Evolutionary conservation across 2,113 vertebrate species (phyloP), one percentile per base, ranked within the genome.

Genomic region (Menidia beryllina): DNA sequence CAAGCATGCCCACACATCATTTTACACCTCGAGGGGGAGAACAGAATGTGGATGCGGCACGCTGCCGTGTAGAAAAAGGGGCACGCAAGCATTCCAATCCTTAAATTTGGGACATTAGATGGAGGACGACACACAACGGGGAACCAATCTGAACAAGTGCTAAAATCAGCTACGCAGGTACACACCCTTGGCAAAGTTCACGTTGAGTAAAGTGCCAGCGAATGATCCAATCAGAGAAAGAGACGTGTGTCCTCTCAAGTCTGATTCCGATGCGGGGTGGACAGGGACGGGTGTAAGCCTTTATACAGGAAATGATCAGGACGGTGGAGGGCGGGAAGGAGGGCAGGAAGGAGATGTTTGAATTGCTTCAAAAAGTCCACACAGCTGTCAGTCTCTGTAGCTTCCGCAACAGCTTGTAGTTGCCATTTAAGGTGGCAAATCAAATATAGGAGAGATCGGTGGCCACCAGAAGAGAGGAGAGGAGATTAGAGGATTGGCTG

Each of bases 161-260:
- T 79, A 73, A 85, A 80, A 69, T 84, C 77, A 75, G 67, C 80
- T 60, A 82, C 79, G 79, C 70, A 75, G 68, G 87, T 82, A 77
- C 58, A 90, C 83, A 86, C 83, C 82, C 89, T 86, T 91, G 91
- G 91, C 88, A 91, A 91, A 90, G 85, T 87, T 90, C 87, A 88
- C 88, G 72, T 82, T 75, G 86, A 90, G 84, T 90, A 90, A 92
- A 92, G 91, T 92, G 89, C 88, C 88, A 90, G 87, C 82, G 88
- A 89, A 88, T 76, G 55, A 89, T 89, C 88, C 81, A 80, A 77
- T 86, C 75, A 66, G 80, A 85, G 85, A 89, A 80, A 82, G 84
- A 90, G 75, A 83, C 25, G 38, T 1, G 25, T 63, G 72, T 78
- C 75, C 73, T 79, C 74, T 34, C 69, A 34, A 59, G 76, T 81